Evolutionary conservation across 2,888 invertebrate genomes (phyloP).

Genomic region (Ichneumon xanthorius): DNA sequence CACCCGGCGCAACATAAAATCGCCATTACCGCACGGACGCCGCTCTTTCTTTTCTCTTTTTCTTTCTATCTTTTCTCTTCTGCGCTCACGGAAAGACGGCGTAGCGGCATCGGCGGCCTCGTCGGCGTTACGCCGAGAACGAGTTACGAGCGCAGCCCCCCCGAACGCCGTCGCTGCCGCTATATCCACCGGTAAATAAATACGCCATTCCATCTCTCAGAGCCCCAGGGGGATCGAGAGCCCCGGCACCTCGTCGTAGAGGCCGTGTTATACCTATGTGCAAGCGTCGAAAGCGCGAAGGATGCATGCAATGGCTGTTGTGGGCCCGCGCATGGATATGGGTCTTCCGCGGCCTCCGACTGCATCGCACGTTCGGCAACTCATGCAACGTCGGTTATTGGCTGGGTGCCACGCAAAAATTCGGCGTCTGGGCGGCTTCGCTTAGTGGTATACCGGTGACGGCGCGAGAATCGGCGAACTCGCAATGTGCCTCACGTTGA

Average conservation of each 20-base stretch:
- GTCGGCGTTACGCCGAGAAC: slow-evolving; percentile 67
- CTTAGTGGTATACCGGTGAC: slow-evolving; percentile 28
- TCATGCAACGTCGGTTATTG: slow-evolving; percentile 31
- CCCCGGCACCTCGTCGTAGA: not conserved
- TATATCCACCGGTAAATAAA: slow-evolving; percentile 76
- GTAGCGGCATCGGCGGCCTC: slow-evolving; percentile 44
- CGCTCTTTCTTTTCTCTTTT: slow-evolving; percentile 21
- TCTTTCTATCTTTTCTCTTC: slow-evolving; percentile 51
- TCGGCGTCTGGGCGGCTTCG: slow-evolving; percentile 32
- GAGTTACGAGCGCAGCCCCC: slow-evolving; percentile 71
- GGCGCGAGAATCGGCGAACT: slow-evolving; percentile 19
- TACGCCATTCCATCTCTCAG: slow-evolving; percentile 75
- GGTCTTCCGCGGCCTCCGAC: slow-evolving; percentile 25
- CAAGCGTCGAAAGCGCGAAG: slow-evolving; percentile 26
- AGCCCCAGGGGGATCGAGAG: slow-evolving; percentile 50
- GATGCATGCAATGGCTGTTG: slow-evolving; percentile 29
- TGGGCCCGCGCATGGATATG: slow-evolving; percentile 24
- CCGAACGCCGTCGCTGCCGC: slow-evolving; percentile 70
- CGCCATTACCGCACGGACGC: slow-evolving; percentile 75
- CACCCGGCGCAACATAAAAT: slow-evolving; percentile 78
- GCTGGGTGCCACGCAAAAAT: slow-evolving; percentile 53
- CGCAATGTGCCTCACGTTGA: slow-evolving; percentile 14
- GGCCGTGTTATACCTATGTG: not conserved
- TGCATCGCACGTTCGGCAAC: slow-evolving; percentile 44
- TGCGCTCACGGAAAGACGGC: slow-evolving; percentile 32